A percentile compares a stretch with the other conserved stretches of the same genome.
Evolutionary conservation across 2,888 invertebrate genomes (phyloP).

Genomic region (Euzophera pinguis): DNA sequence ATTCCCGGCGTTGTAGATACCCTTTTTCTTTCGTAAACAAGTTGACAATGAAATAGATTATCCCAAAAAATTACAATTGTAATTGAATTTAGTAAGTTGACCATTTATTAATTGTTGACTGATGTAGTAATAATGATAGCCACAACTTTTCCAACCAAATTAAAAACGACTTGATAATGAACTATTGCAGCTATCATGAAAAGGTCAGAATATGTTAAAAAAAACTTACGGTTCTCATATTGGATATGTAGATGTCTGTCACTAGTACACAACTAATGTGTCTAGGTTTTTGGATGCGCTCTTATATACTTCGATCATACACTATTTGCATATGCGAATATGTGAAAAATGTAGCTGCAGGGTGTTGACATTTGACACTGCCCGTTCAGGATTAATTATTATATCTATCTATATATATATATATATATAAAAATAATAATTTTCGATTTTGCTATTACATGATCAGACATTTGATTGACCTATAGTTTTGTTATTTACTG

Average conservation of each 20-base stretch:
- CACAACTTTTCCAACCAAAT: too few species aligned
- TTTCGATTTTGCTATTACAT: neutral
- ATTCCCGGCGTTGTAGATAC: too few species aligned
- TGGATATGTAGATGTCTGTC: slow-evolving; percentile 29
- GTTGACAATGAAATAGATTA: too few species aligned
- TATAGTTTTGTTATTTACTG: neutral
- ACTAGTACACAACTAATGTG: slow-evolving; percentile 39
- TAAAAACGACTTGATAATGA: neutral
- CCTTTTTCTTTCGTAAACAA: too few species aligned
- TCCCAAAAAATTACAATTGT: too few species aligned
- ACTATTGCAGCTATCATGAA: neutral
- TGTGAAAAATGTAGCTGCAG: slow-evolving; percentile 16
- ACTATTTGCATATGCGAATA: slow-evolving; percentile 46
- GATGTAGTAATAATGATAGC: too few species aligned
- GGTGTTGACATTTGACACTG: slow-evolving; percentile 11
- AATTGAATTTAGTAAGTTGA: too few species aligned
- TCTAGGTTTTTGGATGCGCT: slow-evolving; percentile 28
- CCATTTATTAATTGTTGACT: too few species aligned
- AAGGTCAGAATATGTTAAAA: slow-evolving; percentile 8
- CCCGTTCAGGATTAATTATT: neutral
- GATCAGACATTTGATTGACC: neutral
- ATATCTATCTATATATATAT: too few species aligned
- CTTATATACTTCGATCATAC: slow-evolving; percentile 43
- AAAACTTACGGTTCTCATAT: slow-evolving; percentile 62
- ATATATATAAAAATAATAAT: too few species aligned